Conservation (phyloP, 2,888 invertebrate genomes). For the Thecophora atra region DNA sequence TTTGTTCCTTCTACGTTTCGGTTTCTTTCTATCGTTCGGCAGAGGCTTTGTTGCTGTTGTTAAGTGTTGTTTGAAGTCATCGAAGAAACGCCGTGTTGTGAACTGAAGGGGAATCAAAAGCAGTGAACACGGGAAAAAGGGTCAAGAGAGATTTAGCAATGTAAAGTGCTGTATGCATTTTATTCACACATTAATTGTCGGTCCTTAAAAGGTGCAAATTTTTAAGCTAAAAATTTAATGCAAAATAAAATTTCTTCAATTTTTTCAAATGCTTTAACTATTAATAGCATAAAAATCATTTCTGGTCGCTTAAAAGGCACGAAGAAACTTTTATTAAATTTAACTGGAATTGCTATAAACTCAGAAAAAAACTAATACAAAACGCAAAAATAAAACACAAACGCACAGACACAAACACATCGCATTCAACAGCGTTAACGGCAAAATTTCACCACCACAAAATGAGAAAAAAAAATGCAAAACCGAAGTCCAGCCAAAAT, state of each 20-base stretch:
- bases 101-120: background rate
- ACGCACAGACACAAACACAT: background rate
- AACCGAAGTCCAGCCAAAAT: background rate
- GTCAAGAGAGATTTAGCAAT: too few species aligned
- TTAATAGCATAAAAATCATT: too few species aligned
- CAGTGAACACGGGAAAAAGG: background rate
- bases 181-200: too few species aligned
- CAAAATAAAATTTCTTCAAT: background rate
- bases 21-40: background rate
- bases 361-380: background rate
- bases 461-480: background rate
- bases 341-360: too few species aligned
- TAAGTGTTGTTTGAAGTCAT: background rate
- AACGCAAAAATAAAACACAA: background rate
- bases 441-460: background rate
- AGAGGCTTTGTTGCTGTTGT: background rate
- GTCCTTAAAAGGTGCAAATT: too few species aligned
- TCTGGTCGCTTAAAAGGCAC: background rate
- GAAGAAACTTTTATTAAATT: background rate
- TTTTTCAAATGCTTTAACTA: too few species aligned
- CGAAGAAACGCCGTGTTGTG: background rate
- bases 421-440: conserved; percentile 32
- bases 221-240: too few species aligned
- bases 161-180: too few species aligned
- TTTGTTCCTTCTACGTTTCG: background rate